A percentile compares a stretch with the other conserved stretches of the same genome.
Conservation (phyloP, 2,888 invertebrate species). For the Ichneumoninae sp. region DNA sequence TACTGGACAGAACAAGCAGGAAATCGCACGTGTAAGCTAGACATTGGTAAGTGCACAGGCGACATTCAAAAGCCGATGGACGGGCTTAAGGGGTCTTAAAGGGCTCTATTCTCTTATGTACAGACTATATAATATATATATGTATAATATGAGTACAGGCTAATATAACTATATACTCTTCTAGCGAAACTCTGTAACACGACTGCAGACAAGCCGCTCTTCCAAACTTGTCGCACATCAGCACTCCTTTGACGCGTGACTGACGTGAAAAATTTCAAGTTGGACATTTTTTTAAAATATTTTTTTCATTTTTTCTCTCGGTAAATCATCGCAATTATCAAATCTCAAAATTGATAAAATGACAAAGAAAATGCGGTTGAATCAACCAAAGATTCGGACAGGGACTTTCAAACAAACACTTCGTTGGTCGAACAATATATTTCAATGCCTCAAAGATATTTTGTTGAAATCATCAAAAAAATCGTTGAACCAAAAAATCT, state of each 20-base stretch:
- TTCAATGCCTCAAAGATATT: too few relatives aligned
- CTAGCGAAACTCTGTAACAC: conserved; percentile 39
- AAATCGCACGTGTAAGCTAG: conserved; percentile 81
- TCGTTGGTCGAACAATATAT: too few relatives aligned
- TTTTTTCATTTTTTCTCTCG: neutral
- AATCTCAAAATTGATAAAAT: too few relatives aligned
- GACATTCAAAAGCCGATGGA: conserved; percentile 76
- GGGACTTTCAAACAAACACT: too few relatives aligned
- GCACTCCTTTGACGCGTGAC: neutral
- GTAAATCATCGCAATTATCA: too few relatives aligned
- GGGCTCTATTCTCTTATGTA: conserved; percentile 56
- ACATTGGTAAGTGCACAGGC: conserved; percentile 80
- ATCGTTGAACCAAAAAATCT: too few relatives aligned
- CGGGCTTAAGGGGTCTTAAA: conserved; percentile 48
- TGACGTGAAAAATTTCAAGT: neutral
- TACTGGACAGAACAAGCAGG: conserved; percentile 86
- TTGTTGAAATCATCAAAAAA: too few relatives aligned
- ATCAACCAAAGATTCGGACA: too few relatives aligned
- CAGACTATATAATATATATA: conserved; percentile 46
- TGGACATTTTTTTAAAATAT: neutral
- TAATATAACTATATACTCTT: conserved; percentile 33
- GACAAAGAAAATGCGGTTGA: too few relatives aligned
- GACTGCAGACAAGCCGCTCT: conserved; percentile 39
- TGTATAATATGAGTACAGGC: conserved; percentile 13
- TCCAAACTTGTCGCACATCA: conserved; percentile 16